Evolutionary conservation across 92 coral and sea anemone genomes (phyloP), one percentile per base, ranked within the genome.

Genomic region (Anthopleura xanthogrammica): DNA sequence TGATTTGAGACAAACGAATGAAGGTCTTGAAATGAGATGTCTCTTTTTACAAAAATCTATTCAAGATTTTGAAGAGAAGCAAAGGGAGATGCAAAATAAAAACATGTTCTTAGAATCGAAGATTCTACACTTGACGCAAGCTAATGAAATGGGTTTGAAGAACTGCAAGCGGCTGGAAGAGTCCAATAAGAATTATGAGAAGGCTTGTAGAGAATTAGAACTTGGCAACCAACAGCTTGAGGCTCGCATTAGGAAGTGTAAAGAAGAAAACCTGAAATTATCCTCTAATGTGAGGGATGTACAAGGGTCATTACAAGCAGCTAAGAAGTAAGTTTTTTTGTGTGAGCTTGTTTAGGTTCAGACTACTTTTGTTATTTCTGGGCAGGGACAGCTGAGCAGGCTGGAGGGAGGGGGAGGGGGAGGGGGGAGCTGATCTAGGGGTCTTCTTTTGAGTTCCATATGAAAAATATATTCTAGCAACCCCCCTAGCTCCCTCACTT

Each of bases 11-110:
- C 90, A 92, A 60, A 70, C 91, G 17, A 93, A 93, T 81, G 95
- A 93, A 83, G 87, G 86, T 23, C 83, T 93, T 52, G 98, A 93
- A 66, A 88, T 91, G 80, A 90, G 93, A 66, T 93, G 95, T 50
- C 76, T 91, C 29, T 87, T 89, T 58, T 85, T 93, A 16, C 93
- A 91, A 73, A 92, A 93, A 55, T 86, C 92, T 0, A 72, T 83
- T 12, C 89, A 93, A 71, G 64, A 82, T 7, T 68, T 72, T 13
- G 94, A 80, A 48, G 77, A 71, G 11, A 88, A 89, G 78, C 87
- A 80, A 36, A 60, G 80, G 16, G 79, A 89, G 16, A 72, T 93
- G 23, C 81, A 81, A 39, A 83, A 88, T 75, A 91, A 72, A 40
- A 77, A 75, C 11, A 78, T 73, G 52, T 85, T 80, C 11, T 74